A percentile compares a stretch with the other conserved stretches of the same genome.
phyloP scores from a whole-genome alignment of 2,113 vertebrate species.

The Agapornis roseicollis region DNA sequence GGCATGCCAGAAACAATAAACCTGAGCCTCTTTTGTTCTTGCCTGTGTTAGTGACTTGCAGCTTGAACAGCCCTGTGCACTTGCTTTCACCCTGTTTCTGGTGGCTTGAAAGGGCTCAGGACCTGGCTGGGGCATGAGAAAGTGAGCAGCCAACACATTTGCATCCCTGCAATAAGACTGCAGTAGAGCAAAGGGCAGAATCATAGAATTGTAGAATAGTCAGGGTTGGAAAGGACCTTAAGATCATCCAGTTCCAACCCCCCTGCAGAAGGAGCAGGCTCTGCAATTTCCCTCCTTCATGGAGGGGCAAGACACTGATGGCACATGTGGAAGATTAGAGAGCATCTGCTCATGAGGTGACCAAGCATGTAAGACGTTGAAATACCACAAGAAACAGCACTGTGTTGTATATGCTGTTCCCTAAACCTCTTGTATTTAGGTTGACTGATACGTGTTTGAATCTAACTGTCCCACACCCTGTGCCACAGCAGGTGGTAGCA shows the following conservation, averaged over 20 bases:
- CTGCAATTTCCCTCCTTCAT: not conserved
- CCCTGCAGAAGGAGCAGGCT: too few relatives aligned
- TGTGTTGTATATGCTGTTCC: rapidly evolving
- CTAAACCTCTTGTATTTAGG: rapidly evolving
- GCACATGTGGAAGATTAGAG: not conserved
- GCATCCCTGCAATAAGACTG: rapidly evolving
- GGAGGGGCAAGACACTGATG: not conserved
- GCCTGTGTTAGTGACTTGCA: not conserved
- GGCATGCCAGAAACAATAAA: not conserved
- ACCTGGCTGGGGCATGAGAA: not conserved
- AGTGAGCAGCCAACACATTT: rapidly evolving
- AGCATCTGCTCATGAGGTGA: not conserved
- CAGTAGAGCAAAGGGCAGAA: too few relatives aligned
- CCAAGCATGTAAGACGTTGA: rapidly evolving
- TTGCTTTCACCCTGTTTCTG: too few relatives aligned
- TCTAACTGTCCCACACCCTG: not conserved
- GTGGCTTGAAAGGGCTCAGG: not conserved
- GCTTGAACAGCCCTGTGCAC: too few relatives aligned
- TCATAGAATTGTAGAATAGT: too few relatives aligned
- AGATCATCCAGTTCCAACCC: too few relatives aligned
- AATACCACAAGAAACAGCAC: not conserved
- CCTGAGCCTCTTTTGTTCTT: not conserved
- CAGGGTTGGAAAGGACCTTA: too few relatives aligned
- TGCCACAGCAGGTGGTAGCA: not conserved
- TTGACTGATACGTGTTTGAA: rapidly evolving